Base-by-base conservation (phyloP, 2,113 vertebrate genomes). In the Festucalex cinctus region DNA sequence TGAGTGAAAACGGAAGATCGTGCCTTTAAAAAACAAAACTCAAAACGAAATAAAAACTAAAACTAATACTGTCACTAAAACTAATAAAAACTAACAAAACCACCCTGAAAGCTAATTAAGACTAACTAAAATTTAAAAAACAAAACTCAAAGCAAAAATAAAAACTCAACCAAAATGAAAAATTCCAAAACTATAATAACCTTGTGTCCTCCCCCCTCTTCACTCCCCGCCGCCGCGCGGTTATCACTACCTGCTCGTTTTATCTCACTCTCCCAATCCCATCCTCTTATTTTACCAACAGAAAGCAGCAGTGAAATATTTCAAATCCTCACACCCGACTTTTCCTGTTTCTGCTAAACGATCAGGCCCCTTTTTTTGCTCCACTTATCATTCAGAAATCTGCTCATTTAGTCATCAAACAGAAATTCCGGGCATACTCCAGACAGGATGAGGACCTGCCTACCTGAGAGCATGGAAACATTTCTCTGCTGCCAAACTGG, bases 221-320 rank as follows among this genome's bases (percentile, higher is more conserved):
- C 63, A 41, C 68, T 78, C 49, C 56, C 48, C 71, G 65, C 59
- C 56, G n/a, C n/a, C n/a, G n/a, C n/a, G n/a, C n/a, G n/a, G 43
- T 83, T 65, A 73, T 85, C 83, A 86, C 19, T 77, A 79, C 74
- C 76, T 76, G 78, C 69, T 83, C 75, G 54, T 73, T 74, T 70
- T 74, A 63, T 70, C 68, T 60, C 62, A 66, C 59, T 39, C 20
- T 58, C 24, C 54, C 28, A 8, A 57, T 57, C 26, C 51, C 24
- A 6, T 41, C 20, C 35, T 46, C 22, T 57, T 70, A 66, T 65
- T 22, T 66, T 19, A 26, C 58, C 64, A 46, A 58, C 71, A 32
- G 37, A 24, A 68, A 57, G 65, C n/a, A 20, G 24, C 59, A 22
- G 4, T n/a, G 37, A 37, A 63, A 73, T 24, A 3, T 69, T 66